Percentiles rank a stretch among this genome's conserved stretches.
phyloP scores from a whole-genome alignment of 2,113 vertebrate species.

The Antechinus stuartii region DNA sequence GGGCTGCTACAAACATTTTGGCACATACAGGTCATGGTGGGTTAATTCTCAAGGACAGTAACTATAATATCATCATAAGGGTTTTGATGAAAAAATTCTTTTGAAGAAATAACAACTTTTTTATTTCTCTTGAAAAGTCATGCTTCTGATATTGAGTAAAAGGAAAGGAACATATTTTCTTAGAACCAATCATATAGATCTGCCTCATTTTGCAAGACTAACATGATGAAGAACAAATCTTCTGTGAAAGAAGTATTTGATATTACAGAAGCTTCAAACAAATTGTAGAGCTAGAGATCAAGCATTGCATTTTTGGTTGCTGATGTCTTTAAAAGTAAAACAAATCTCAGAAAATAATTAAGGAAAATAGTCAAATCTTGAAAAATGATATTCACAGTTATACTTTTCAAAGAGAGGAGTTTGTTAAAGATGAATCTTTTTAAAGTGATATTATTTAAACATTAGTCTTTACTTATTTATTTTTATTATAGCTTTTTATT shows the following conservation, averaged over 20 bases:
- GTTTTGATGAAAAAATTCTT: not conserved
- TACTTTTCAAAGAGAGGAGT: conserved; percentile 26
- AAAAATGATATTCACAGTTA: conserved; percentile 8
- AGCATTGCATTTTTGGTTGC: conserved; percentile 39
- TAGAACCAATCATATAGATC: not conserved
- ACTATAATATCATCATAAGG: not conserved
- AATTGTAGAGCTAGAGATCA: conserved; percentile 30
- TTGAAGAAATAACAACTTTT: not conserved
- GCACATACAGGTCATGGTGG: too few species aligned
- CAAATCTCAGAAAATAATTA: conserved; percentile 33
- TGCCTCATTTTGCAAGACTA: not conserved
- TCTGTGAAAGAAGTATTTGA: conserved; percentile 15
- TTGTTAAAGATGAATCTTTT: conserved; percentile 28
- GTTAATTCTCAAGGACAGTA: not conserved
- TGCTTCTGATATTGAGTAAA: not conserved
- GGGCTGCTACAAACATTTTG: too few species aligned
- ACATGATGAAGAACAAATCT: not conserved
- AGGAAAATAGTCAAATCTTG: conserved; percentile 27
- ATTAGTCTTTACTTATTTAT: too few species aligned
- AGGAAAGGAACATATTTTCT: conserved; percentile 4
- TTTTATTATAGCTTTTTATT: too few species aligned
- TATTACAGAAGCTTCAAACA: conserved; percentile 3
- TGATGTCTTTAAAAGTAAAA: conserved; percentile 11
- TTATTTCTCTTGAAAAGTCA: not conserved
- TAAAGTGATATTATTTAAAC: conserved; percentile 28